These are phyloP conservation scores for Oreortyx pictus DNA, from an alignment of 2,797 vertebrate species.

Conservation along the genomic window DNA sequence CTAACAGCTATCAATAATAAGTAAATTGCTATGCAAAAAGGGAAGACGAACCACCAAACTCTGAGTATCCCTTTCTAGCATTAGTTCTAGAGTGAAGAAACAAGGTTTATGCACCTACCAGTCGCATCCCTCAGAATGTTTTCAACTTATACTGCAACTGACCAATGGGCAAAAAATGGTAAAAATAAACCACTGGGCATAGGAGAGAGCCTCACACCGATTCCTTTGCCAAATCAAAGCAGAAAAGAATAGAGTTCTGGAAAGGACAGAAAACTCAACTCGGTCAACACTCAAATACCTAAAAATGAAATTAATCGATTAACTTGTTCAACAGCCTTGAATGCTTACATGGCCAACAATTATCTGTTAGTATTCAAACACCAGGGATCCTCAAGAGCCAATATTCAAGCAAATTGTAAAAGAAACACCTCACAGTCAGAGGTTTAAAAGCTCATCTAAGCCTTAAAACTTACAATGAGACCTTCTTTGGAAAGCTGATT, in stretches of 20 bases:
- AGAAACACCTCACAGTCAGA: background rate
- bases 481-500: background rate
- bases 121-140: background rate
- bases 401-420: background rate
- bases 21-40: background rate
- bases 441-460: background rate
- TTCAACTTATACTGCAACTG: background rate
- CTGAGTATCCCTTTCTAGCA: background rate
- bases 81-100: background rate
- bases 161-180: background rate
- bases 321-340: background rate
- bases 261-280: background rate
- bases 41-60: fast-evolving
- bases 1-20: background rate
- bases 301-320: background rate
- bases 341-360: background rate
- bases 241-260: background rate
- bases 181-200: background rate
- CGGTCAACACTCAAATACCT: background rate
- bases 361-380: background rate
- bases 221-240: background rate
- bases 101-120: background rate
- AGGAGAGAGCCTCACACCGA: background rate
- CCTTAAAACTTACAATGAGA: background rate
- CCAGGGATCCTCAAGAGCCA: background rate